phyloP scores from a whole-genome alignment of 2,113 vertebrate genomes.

The Herpailurus yagouaroundi region DNA sequence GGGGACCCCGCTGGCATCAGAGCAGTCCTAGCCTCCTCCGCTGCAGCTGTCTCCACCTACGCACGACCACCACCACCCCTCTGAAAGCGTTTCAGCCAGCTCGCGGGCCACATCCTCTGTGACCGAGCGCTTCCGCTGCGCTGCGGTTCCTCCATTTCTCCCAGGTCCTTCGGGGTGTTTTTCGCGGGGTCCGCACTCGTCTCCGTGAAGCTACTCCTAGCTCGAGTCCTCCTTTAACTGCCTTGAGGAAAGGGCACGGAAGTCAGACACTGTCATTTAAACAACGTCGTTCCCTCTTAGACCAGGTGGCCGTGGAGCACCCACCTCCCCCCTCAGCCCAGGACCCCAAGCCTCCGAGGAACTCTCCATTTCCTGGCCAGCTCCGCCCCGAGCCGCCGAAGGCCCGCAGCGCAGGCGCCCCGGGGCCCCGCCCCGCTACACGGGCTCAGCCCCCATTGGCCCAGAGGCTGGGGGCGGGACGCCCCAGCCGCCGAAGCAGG shows the following conservation, averaged over 20 bases:
- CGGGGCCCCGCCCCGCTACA: neutral
- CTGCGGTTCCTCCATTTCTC: neutral
- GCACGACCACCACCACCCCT: neutral
- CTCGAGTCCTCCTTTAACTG: neutral
- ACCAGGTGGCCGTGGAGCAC: rapidly evolving
- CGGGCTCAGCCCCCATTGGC: conserved; percentile 47
- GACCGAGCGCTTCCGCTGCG: neutral
- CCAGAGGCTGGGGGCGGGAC: neutral
- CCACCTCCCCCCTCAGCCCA: rapidly evolving
- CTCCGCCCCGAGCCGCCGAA: neutral
- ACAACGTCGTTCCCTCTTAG: neutral
- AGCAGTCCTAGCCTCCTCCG: too few relatives aligned
- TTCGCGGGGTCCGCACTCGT: neutral
- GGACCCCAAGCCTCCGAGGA: rapidly evolving
- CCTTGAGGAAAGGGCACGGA: neutral
- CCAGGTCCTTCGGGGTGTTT: neutral
- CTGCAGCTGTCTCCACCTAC: neutral
- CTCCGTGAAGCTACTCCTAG: neutral
- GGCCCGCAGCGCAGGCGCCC: neutral
- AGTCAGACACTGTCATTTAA: neutral
- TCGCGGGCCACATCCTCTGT: neutral
- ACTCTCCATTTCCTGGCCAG: rapidly evolving
- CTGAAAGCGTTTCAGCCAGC: neutral
- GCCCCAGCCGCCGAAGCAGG: neutral
- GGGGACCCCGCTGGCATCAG: neutral